These are phyloP conservation scores for Gnathonemus echidnorhynchus DNA, from an alignment of 2,113 vertebrate genomes.

Conservation along the genomic window DNA sequence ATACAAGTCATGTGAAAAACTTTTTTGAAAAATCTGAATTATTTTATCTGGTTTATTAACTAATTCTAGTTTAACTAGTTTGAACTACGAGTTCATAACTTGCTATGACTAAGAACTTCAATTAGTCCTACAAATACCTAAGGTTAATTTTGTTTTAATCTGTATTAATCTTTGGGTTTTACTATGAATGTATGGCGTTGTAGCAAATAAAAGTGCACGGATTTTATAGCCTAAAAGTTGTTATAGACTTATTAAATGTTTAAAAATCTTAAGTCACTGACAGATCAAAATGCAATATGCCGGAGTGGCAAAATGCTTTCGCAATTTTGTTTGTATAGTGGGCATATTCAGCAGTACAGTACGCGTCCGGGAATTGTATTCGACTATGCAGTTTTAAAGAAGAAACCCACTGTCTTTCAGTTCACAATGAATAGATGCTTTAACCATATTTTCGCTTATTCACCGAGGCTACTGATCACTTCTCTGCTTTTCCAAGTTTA, in stretches of 20 bases:
- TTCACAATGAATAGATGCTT: neutral
- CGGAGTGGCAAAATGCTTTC: neutral
- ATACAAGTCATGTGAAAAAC: neutral
- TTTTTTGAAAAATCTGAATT: neutral
- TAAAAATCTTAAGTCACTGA: neutral
- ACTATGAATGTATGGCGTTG: neutral
- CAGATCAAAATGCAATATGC: neutral
- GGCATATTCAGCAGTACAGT: neutral
- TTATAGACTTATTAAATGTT: neutral
- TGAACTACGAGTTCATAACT: neutral
- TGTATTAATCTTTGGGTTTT: neutral
- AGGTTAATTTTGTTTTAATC: neutral
- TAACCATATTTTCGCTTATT: neutral
- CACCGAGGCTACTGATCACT: neutral
- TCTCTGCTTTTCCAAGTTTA: neutral
- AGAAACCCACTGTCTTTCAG: neutral
- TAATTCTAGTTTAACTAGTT: neutral
- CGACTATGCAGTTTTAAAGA: neutral
- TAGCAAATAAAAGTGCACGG: neutral
- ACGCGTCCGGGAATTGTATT: neutral
- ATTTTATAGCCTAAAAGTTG: neutral
- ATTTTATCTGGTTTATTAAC: neutral
- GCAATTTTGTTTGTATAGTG: neutral
- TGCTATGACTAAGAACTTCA: neutral
- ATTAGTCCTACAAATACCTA: neutral